Base-by-base conservation (phyloP, 2,888 invertebrate genomes). In the Ctenicera cuprea region DNA sequence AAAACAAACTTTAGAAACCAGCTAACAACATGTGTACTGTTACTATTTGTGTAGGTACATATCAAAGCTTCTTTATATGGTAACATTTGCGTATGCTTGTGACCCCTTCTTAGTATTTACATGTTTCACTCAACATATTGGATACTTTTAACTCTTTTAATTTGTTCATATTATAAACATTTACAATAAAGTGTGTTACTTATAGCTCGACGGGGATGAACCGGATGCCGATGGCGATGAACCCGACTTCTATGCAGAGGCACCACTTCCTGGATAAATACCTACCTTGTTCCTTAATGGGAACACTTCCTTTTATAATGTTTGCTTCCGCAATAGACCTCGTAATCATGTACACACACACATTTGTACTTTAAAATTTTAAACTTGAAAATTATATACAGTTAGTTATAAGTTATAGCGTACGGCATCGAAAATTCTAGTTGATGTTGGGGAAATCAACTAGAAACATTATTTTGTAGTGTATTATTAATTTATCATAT, bases 241-340 rank as follows among this genome's bases (percentile, higher is more conserved):
- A 85, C 96, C 95, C 8, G 97, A 97, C 87, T 97, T 97, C 89
- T 97, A 97, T 87, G 95, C 95, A 82, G 95, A 97, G 89, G 96
- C 97, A 74, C 94, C 94, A 69, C 89, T 95, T 85, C 95, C 95
- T 80, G 93, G 94, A 80, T 95, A 92, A 88, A 66, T 43, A 77
- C 45, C 33, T 20, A 52, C 48, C 54, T 54, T 41, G 67, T 66
- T 66, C 50, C 41, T 66, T 66, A 66, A 66, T 38, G 66, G 66
- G 48, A 48, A 66, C 66, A 66, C 59, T 67, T 67, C 67, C 67
- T 57, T 57, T 57, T 45, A 43, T 59, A 57, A 38, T 38, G 30
- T 20, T 43, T 14, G 45, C 67, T 59, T 67, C 59, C 59, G 59
- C 38, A 59, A 20, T 38, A 38, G 59, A 37, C 30, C 14, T 57